Evolutionary conservation across 2,797 vertebrate species (phyloP), one percentile per base, ranked within the genome.

Genomic region (Mus caroli): DNA sequence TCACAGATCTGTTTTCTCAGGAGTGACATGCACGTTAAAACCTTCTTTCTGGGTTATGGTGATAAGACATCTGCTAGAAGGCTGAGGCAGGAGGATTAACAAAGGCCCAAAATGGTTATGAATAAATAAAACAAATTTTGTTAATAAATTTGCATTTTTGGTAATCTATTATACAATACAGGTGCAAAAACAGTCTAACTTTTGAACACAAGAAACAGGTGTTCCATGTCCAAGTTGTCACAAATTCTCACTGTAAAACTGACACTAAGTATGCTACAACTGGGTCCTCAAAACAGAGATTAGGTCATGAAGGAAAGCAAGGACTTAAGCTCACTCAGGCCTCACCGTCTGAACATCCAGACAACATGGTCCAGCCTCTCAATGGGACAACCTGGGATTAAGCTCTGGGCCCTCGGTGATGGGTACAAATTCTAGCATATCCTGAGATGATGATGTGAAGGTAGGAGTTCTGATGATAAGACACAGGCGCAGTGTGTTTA

Each of bases 171-270:
- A 84, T 10, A 76, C 34, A 78, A 64, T 40, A 79, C 28, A 50
- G 95, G 86, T 62, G 94, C 22, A 96, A 93, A 96, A 62, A n/a
- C 40, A 92, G 71, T 31, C 22, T 90, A 85, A 77, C 34, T 58
- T 95, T 80, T 93, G 56, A 90, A 88, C 37, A 90, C 2, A 93
- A 94, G 17, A 91, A 89, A n/a, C 22, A 90, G 24, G 37, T 92
- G 91, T 40, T 64, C 56, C 52, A 67, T 67, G 12, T 83, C 79
- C 11, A 83, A 94, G 37, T 20, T 8, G 0, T 95, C 37, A 90
- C 31, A 88, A 73, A 90, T 90, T 92, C 40, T n/a, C n/a, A 71
- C 84, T 83, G 79, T 64, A 46, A 96, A 78, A 84, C 62, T 6
- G 12, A 28, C 60, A 67, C 54, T 43, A 91, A 94, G 56, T 26